Evolutionary conservation across 2,797 vertebrate genomes (phyloP).

Genomic region (Graptemys geographica): DNA sequence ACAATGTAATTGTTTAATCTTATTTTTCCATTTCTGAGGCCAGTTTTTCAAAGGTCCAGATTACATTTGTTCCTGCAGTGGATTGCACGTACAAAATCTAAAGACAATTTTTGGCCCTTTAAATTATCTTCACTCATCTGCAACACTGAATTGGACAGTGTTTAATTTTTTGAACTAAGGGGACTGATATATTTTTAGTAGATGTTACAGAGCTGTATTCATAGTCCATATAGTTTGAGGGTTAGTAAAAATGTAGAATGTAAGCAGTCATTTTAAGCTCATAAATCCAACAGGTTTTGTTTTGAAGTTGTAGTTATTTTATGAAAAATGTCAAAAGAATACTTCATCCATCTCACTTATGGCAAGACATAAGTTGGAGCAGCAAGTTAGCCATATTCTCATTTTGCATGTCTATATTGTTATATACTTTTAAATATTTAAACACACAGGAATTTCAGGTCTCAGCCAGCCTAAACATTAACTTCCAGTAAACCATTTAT

Average conservation of each 20-base stretch:
- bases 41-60: background rate
- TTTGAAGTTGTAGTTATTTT: background rate
- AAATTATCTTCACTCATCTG: background rate
- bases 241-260: background rate
- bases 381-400: background rate
- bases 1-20: background rate
- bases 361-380: background rate
- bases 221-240: background rate
- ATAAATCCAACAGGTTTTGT: background rate
- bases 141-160: background rate
- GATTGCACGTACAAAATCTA: background rate
- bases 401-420: background rate
- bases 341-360: conserved; percentile 10
- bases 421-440: background rate
- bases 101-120: background rate
- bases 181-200: background rate
- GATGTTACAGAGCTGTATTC: background rate
- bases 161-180: background rate
- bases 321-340: conserved; percentile 11
- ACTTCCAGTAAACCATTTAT: background rate
- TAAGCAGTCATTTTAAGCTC: background rate
- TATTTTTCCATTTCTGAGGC: background rate
- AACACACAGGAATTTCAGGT: background rate
- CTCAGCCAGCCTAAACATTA: background rate
- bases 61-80: background rate